These are phyloP conservation scores for Melanotaenia parkinsoni DNA, from an alignment of 2,797 vertebrate species.

Conservation along the genomic window DNA sequence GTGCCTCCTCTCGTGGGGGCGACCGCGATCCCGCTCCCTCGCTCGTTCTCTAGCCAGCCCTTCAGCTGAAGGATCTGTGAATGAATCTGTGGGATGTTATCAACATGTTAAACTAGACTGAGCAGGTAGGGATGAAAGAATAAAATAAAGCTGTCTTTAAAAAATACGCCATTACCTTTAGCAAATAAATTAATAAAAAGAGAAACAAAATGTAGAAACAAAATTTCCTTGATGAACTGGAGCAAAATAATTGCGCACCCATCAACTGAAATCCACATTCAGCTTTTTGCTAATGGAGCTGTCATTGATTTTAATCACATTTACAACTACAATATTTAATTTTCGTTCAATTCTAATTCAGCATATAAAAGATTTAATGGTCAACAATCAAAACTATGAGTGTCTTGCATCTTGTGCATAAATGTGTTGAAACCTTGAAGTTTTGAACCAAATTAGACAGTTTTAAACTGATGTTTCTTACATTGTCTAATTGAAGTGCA, in stretches of 20 bases:
- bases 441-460: too few relatives aligned
- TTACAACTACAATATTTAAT: neutral
- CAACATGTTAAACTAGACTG: neutral
- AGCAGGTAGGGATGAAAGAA: neutral
- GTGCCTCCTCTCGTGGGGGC: conserved; percentile 93
- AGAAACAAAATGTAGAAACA: neutral
- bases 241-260: too few relatives aligned
- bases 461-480: too few relatives aligned
- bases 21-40: conserved; percentile 90
- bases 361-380: too few relatives aligned
- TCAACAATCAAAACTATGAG: too few relatives aligned
- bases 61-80: conserved; percentile 69
- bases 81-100: conserved; percentile 28
- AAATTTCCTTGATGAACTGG: neutral
- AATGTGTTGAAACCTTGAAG: too few relatives aligned
- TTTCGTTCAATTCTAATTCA: neutral
- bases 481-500: too few relatives aligned
- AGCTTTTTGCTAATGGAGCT: too few relatives aligned
- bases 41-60: conserved; percentile 80
- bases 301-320: too few relatives aligned
- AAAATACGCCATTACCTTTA: neutral
- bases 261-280: too few relatives aligned
- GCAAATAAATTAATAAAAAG: neutral
- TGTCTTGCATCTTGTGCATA: too few relatives aligned
- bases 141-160: neutral